Evolutionary conservation across 2,113 vertebrate genomes (phyloP).

Genomic region (Willisornis vidua): DNA sequence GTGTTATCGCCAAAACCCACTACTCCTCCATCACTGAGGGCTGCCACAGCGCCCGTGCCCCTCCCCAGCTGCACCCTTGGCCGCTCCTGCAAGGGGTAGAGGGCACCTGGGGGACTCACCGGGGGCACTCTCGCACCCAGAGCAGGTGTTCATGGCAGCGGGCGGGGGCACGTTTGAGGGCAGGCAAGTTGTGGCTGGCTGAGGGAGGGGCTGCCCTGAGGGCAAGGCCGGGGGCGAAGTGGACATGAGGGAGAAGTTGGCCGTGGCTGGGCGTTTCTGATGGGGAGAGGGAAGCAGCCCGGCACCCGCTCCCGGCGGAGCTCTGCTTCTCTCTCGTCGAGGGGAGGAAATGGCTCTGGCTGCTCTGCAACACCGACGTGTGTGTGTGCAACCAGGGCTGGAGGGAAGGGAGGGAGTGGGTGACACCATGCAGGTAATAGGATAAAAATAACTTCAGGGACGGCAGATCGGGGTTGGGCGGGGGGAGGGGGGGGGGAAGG

Average conservation of each 20-base stretch:
- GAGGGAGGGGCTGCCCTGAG: neutral
- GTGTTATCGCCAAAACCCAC: neutral
- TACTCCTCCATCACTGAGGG: accelerated
- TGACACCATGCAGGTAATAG: slow-evolving; percentile 33
- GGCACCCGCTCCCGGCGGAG: neutral
- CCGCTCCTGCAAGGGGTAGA: neutral
- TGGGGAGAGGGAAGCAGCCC: neutral
- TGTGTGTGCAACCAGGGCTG: neutral
- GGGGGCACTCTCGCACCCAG: neutral
- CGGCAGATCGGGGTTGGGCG: neutral
- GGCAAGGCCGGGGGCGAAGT: neutral
- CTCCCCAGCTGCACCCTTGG: neutral
- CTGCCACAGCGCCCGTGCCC: neutral
- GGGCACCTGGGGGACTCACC: neutral
- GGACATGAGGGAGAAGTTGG: neutral
- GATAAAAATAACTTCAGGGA: slow-evolving; percentile 23
- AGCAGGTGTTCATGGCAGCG: neutral
- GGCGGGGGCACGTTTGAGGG: neutral
- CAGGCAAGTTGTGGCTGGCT: neutral
- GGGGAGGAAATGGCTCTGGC: slow-evolving; percentile 26
- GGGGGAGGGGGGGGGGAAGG: neutral
- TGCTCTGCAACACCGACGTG: neutral
- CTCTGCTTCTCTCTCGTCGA: neutral
- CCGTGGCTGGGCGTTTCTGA: neutral
- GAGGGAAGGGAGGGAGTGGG: neutral